These are phyloP conservation scores for Drosophila kambysellisi DNA, from an alignment of 2,888 invertebrate genomes.

Conservation along the genomic window DNA sequence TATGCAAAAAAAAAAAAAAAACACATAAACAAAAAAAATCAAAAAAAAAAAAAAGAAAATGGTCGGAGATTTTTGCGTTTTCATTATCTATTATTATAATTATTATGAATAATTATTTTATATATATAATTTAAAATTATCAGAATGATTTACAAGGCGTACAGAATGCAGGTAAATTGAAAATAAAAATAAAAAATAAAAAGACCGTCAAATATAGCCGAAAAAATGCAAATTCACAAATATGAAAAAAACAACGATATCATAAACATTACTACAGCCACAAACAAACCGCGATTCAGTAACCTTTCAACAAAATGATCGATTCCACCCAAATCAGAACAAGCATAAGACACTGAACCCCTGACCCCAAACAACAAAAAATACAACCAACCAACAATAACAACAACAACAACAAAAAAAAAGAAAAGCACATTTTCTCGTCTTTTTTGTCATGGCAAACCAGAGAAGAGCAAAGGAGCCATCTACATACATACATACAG, in stretches of 20 bases:
- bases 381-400: slow-evolving; percentile 16
- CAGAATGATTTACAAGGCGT: slow-evolving; percentile 23
- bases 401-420: slow-evolving; percentile 18
- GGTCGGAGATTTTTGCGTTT: slow-evolving; percentile 47
- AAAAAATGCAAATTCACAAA: slow-evolving; percentile 18
- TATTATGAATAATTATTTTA: slow-evolving; percentile 27
- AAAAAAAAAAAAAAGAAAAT: slow-evolving; percentile 33
- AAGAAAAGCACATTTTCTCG: slow-evolving; percentile 44
- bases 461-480: slow-evolving; percentile 33
- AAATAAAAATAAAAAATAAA: neutral
- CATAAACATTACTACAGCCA: slow-evolving; percentile 15
- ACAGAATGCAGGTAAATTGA: slow-evolving; percentile 20
- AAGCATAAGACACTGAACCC: slow-evolving; percentile 75
- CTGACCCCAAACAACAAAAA: slow-evolving; percentile 22
- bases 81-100: slow-evolving; percentile 40
- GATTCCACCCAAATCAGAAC: slow-evolving; percentile 69
- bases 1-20: slow-evolving; percentile 61
- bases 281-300: slow-evolving; percentile 38
- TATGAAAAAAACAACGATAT: slow-evolving; percentile 43
- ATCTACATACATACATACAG: slow-evolving; percentile 3
- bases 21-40: slow-evolving; percentile 26
- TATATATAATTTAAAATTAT: slow-evolving; percentile 18
- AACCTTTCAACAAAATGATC: slow-evolving; percentile 23
- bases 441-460: slow-evolving; percentile 57
- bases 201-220: slow-evolving; percentile 39